phyloP scores from a whole-genome alignment of 2,888 invertebrate genomes.

The Sycophila texana region DNA sequence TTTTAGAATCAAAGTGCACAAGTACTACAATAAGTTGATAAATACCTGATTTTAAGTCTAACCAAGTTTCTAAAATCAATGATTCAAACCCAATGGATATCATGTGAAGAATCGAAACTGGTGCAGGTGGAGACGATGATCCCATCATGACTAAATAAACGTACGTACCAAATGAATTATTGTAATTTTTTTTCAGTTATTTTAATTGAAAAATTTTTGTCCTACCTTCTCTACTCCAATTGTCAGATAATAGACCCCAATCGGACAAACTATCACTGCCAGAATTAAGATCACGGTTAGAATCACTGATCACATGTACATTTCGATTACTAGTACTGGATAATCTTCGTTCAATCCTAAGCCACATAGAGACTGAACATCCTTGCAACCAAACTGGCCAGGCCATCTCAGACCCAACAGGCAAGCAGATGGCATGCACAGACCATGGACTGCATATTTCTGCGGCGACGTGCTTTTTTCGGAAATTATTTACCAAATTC shows the following conservation, averaged over 20 bases:
- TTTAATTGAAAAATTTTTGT: constrained; percentile 10
- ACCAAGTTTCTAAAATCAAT: constrained; percentile 81
- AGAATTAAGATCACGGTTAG: constrained; percentile 65
- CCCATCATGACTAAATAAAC: constrained; percentile 65
- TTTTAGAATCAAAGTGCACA: constrained; percentile 8
- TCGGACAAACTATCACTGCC: constrained; percentile 73
- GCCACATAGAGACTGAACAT: constrained; percentile 79
- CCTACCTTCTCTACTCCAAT: constrained; percentile 73
- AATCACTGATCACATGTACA: constrained; percentile 55
- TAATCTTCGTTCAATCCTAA: constrained; percentile 75
- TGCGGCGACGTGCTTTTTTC: constrained; percentile 69
- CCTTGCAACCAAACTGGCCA: constrained; percentile 82
- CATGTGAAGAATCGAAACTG: constrained; percentile 77
- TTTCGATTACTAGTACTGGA: constrained; percentile 58
- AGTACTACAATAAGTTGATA: constrained; percentile 8
- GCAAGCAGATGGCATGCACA: constrained; percentile 71
- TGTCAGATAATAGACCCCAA: constrained; percentile 73
- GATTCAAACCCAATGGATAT: constrained; percentile 81
- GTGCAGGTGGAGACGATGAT: constrained; percentile 69
- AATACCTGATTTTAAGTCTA: constrained; percentile 76
- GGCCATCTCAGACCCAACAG: constrained; percentile 69
- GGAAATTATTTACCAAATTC: constrained; percentile 71
- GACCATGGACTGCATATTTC: constrained; percentile 74
- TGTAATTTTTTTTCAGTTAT: not conserved
- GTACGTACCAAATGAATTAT: not conserved